Evolutionary conservation across 2,797 vertebrate species (phyloP).

Genomic region (Peromyscus attwateri): DNA sequence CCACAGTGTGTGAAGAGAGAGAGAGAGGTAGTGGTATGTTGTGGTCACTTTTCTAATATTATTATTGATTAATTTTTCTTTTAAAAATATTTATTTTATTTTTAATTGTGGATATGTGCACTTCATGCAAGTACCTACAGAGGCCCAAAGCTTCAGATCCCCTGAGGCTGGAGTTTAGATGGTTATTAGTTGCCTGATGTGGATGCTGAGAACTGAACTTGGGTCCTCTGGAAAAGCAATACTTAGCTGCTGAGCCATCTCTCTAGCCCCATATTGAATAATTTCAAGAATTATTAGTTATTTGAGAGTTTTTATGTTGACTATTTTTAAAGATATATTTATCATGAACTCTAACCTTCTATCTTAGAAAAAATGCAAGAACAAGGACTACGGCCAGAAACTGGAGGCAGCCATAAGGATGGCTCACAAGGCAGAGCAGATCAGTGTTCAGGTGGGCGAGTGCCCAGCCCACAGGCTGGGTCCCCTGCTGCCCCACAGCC

Average conservation of each 20-base stretch:
- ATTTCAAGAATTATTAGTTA: background rate
- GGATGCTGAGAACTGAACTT: background rate
- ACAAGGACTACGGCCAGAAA: constrained; percentile 76
- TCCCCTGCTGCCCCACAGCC: background rate
- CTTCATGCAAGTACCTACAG: background rate
- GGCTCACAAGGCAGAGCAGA: constrained; percentile 84
- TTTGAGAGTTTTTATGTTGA: constrained; percentile 20
- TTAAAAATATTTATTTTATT: background rate
- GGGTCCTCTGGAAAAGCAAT: background rate
- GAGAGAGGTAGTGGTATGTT: background rate
- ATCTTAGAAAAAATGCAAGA: constrained; percentile 80
- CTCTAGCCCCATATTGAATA: background rate
- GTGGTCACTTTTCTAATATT: background rate
- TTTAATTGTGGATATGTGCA: background rate
- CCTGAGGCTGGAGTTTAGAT: background rate
- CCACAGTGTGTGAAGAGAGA: background rate
- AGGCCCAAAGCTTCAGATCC: background rate
- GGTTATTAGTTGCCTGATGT: background rate
- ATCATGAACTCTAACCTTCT: constrained; percentile 50
- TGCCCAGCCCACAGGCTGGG: background rate
- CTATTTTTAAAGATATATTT: constrained; percentile 50
- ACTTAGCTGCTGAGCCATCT: background rate
- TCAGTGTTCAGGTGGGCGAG: constrained; percentile 82
- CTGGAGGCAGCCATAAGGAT: constrained; percentile 83
- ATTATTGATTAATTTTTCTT: background rate